Conservation (phyloP, 2,113 vertebrate species). For the Caloenas nicobarica region DNA sequence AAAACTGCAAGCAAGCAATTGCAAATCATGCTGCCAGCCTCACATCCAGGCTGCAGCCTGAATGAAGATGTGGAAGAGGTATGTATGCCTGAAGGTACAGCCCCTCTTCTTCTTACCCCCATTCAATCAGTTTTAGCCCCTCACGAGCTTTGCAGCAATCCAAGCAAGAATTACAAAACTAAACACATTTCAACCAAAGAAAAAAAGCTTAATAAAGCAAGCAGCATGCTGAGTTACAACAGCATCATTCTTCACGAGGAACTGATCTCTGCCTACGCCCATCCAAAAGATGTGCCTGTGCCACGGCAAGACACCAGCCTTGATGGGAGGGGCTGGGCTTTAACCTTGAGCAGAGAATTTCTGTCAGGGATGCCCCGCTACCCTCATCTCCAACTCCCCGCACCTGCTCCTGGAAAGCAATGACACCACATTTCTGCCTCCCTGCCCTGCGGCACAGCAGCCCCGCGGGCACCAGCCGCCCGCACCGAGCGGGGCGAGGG, state of each 20-base stretch:
- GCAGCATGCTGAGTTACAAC: background rate
- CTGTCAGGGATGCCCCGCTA: background rate
- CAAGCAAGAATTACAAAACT: background rate
- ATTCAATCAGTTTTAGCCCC: background rate
- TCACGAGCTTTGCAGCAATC: background rate
- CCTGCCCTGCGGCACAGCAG: background rate
- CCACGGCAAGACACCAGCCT: background rate
- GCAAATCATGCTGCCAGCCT: slow-evolving; percentile 18
- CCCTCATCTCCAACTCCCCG: background rate
- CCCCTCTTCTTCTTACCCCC: background rate
- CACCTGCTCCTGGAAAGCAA: slow-evolving; percentile 1
- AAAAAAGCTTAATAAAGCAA: background rate
- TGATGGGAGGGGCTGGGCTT: background rate
- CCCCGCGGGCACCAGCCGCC: background rate
- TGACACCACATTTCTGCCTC: slow-evolving; percentile 47
- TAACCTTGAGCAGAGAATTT: slow-evolving; percentile 32
- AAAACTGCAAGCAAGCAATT: slow-evolving; percentile 58
- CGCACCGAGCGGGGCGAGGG: background rate
- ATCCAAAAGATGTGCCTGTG: background rate
- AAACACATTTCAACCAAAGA: rapidly evolving
- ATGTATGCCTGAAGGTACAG: background rate
- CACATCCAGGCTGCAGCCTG: background rate
- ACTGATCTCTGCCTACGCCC: background rate
- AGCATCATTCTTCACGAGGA: background rate
- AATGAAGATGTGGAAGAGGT: background rate